Evolutionary conservation across 2,113 vertebrate genomes (phyloP).

Genomic region (Thomomys bottae): DNA sequence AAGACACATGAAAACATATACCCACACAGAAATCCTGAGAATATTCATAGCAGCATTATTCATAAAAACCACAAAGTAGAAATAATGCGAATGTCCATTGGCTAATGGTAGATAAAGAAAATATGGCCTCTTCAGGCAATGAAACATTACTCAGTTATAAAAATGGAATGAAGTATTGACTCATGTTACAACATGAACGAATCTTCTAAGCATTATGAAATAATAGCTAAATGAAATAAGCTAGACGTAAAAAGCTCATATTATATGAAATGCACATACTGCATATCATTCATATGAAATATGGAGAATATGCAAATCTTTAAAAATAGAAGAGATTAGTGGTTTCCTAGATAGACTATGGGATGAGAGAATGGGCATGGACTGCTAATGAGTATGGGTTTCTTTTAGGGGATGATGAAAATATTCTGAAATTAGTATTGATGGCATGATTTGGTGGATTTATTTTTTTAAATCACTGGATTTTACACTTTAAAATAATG

Average conservation of each 20-base stretch:
- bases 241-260: neutral
- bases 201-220: neutral
- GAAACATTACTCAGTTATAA: neutral
- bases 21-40: neutral
- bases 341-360: neutral
- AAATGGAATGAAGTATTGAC: neutral
- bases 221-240: neutral
- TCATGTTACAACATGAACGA: neutral
- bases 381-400: neutral
- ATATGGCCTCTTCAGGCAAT: neutral
- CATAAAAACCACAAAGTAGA: neutral
- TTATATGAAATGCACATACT: neutral
- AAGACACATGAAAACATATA: neutral
- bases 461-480: neutral
- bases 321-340: neutral
- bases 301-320: neutral
- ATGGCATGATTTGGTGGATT: neutral
- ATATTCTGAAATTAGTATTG: neutral
- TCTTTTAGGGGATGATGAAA: neutral
- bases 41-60: neutral
- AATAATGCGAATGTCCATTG: neutral
- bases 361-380: neutral
- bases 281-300: neutral
- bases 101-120: neutral
- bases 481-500: neutral